These are phyloP conservation scores for Oligia fasciuncula DNA, from an alignment of 2,888 invertebrate species.

Conservation along the genomic window DNA sequence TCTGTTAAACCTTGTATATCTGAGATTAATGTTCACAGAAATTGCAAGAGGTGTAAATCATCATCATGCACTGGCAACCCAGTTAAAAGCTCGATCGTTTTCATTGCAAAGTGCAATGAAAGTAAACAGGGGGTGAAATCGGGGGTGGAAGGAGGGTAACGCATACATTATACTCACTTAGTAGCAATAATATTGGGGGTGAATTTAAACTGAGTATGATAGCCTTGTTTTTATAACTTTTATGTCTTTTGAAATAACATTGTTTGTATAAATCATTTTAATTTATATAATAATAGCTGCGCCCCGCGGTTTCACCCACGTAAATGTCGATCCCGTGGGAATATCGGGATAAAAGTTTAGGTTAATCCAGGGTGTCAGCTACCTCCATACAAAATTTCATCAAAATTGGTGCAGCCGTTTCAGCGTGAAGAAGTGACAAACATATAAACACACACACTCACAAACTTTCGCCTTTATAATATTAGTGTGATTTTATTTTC, in stretches of 20 bases:
- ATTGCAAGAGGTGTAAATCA: background rate
- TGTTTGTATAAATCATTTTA: too few relatives aligned
- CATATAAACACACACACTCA: too few relatives aligned
- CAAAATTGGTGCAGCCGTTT: too few relatives aligned
- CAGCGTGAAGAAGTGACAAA: too few relatives aligned
- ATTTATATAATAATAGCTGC: background rate
- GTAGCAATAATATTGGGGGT: constrained; percentile 58
- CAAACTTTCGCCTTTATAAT: too few relatives aligned
- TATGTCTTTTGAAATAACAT: background rate
- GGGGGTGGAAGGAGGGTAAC: constrained; percentile 11
- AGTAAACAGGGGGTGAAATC: constrained; percentile 56
- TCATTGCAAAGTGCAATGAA: constrained; percentile 65
- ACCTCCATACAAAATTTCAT: too few relatives aligned
- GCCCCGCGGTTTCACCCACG: too few relatives aligned
- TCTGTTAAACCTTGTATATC: too few relatives aligned
- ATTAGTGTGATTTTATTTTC: too few relatives aligned
- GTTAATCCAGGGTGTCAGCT: too few relatives aligned
- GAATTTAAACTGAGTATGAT: constrained; percentile 34
- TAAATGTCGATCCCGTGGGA: too few relatives aligned
- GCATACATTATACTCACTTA: constrained; percentile 60
- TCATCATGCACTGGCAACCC: constrained; percentile 53
- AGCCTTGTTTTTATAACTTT: constrained; percentile 30
- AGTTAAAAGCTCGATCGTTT: constrained; percentile 56
- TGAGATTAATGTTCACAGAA: background rate
- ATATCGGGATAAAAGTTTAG: too few relatives aligned